Percentiles rank a stretch among this genome's conserved stretches.
phyloP scores from a whole-genome alignment of 2,888 invertebrate genomes.

The Andrena bicolor region DNA sequence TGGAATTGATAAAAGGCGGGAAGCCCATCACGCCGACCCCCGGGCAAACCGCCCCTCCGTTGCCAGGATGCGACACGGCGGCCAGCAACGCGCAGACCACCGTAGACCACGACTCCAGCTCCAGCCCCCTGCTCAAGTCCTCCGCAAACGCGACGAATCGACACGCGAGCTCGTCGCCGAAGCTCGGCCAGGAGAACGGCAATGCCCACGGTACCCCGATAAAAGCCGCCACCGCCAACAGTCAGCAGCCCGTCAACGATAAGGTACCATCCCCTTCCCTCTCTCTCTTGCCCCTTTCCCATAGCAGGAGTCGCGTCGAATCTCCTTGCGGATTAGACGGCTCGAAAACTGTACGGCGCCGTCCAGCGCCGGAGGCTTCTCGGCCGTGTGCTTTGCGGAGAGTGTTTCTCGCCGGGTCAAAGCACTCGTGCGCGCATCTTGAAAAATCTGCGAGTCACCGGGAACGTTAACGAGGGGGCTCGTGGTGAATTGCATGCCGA shows the following conservation, averaged over 20 bases:
- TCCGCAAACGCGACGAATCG: conserved; percentile 76
- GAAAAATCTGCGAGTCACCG: too few species aligned
- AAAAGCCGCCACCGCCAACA: conserved; percentile 72
- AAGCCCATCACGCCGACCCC: conserved; percentile 92
- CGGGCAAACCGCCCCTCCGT: conserved; percentile 86
- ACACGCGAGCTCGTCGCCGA: conserved; percentile 74
- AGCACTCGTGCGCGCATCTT: background rate
- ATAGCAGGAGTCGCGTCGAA: too few species aligned
- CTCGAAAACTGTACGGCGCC: background rate
- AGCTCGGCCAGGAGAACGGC: conserved; percentile 81
- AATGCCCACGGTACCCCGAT: conserved; percentile 82
- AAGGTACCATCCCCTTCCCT: conserved; percentile 73
- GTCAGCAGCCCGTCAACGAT: conserved; percentile 81
- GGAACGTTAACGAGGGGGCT: too few species aligned
- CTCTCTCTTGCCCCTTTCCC: background rate
- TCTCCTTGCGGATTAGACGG: background rate
- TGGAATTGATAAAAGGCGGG: conserved; percentile 96
- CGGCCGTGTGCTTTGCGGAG: too few species aligned
- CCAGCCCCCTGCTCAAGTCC: conserved; percentile 80
- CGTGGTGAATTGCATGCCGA: too few species aligned
- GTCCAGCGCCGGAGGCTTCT: too few species aligned
- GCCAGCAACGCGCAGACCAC: conserved; percentile 70
- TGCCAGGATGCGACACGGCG: conserved; percentile 85
- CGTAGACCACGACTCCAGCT: conserved; percentile 80
- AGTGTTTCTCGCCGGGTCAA: too few species aligned